A percentile compares a stretch with the other conserved stretches of the same genome.
These are phyloP conservation scores for Platichthys stellatus DNA, from an alignment of 2,113 vertebrate genomes.

Conservation along the genomic window DNA sequence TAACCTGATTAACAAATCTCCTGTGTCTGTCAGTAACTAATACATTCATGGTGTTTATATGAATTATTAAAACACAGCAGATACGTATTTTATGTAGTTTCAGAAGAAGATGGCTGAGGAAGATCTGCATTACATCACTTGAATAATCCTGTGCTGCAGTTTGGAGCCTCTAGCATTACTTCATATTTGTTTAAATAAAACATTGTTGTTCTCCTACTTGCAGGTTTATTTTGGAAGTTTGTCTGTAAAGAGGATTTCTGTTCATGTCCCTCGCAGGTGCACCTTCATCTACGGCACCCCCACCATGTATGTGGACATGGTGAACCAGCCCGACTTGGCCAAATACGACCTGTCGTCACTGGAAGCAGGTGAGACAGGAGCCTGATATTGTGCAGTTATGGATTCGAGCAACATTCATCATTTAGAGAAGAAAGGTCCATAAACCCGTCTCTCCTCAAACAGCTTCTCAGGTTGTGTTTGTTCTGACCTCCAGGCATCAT, in stretches of 20 bases:
- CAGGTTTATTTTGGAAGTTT: not conserved
- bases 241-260: not conserved
- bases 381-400: not conserved
- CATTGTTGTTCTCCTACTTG: too few relatives aligned
- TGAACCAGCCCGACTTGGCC: slow-evolving; percentile 83
- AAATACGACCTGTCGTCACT: slow-evolving; percentile 86
- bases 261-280: slow-evolving; percentile 78
- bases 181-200: too few relatives aligned
- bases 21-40: too few relatives aligned
- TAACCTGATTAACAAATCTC: too few relatives aligned
- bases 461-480: not conserved
- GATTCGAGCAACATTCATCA: not conserved
- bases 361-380: slow-evolving; percentile 80
- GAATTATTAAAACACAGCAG: too few relatives aligned
- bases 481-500: slow-evolving; percentile 82
- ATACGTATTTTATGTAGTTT: too few relatives aligned
- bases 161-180: too few relatives aligned
- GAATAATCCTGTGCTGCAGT: too few relatives aligned
- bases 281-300: slow-evolving; percentile 87
- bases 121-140: too few relatives aligned
- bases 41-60: too few relatives aligned
- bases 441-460: not conserved
- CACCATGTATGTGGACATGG: slow-evolving; percentile 93
- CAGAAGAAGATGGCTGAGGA: too few relatives aligned
- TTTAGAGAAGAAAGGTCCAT: too few relatives aligned